Evolutionary conservation across 2,113 vertebrate genomes (phyloP), one percentile per base, ranked within the genome.

Genomic region (Alectura lathami): DNA sequence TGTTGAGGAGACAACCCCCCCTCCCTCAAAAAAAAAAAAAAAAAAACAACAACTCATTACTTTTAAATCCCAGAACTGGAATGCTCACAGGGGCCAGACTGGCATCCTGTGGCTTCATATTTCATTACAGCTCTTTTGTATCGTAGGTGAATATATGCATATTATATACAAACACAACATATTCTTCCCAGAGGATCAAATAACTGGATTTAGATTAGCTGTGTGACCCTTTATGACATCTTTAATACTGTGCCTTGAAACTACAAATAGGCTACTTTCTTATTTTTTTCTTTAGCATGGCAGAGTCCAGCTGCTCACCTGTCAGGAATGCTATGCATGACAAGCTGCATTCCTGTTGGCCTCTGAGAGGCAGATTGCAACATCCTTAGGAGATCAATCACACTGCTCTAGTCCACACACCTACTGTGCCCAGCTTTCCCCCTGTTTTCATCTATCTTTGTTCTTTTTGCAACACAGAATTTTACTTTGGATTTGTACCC

Each of bases 311-410:
- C 66, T 76, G 60, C 67, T 82, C 42, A 26, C 38, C 77, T 81
- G 67, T 50, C 88, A 81, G 2, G 5, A 89, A 67, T 23, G 56
- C 47, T 67, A 63, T 0, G 1, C 15, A 30, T 16, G 69, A 75
- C 67, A 82, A 94, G 60, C 73, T 72, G 86, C 66, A 82, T 92
- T 95, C 47, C 86, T 2, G 3, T 1, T 54, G 72, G 72, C 34
- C 38, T 95, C 36, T 76, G 54, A 29, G 64, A 63, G 56, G 53
- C 59, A 88, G 86, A 78, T 17, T 62, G 48, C 81, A 73, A 34
- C 76, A 76, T 68, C 66, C 69, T 79, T 32, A 83, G 86, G 62
- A 92, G 74, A 92, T 83, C 87, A 92, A 43, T 47, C 81, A 88
- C 54, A 50, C 30, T 34, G 45, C 47, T 92, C n/a, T 40, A 66